Base-by-base conservation (phyloP, 2,888 invertebrate species). In the Tetranychus piercei region DNA sequence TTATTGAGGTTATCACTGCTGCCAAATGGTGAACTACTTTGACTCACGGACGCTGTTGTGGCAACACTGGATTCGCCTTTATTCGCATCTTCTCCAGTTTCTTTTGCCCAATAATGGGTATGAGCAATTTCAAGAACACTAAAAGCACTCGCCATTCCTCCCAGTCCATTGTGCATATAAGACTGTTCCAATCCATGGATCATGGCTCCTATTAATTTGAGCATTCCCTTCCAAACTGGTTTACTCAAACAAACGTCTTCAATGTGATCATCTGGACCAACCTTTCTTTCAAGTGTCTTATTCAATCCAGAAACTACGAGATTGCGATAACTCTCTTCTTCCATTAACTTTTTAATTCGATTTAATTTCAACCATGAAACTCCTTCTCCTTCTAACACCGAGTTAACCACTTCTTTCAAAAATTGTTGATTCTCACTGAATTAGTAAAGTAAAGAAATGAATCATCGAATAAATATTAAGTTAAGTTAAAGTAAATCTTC, bases 51-150 rank as follows among this genome's bases (percentile, higher is more conserved):
- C 8, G 84, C 83, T 69, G 84, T 82, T 0, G 79, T 78, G 9
- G 77, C 77, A 18, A 78, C 78, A 65, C 81, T 81, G 15, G 81
- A 74, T 73, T 73, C 73, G 1, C 64, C 73, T 65, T 34, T 45
- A 22, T 11, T n/a, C 44, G 79, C 79, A 45, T 80, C 79, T 43
- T 83, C 82, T 76, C 87, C 87, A 0, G 87, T 85, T 81, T 93
- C 93, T 81, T 91, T 90, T 79, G 90, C 90, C 93, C 94, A 95
- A 82, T 90, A 99, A 84, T 99, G 97, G 0, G 99, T 99, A 82
- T 99, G 97, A 3, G 94, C 92, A 81, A 99, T 94, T 86, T 99
- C 99, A 80, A 97, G 89, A 78, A 97, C 86, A 84, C 95, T 94
- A 83, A 94, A 96, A 0, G 95, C 94, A 5, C 95, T 94, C 1